Evolutionary conservation across 2,888 invertebrate genomes (phyloP).

Genomic region (Galerucella calmariensis): DNA sequence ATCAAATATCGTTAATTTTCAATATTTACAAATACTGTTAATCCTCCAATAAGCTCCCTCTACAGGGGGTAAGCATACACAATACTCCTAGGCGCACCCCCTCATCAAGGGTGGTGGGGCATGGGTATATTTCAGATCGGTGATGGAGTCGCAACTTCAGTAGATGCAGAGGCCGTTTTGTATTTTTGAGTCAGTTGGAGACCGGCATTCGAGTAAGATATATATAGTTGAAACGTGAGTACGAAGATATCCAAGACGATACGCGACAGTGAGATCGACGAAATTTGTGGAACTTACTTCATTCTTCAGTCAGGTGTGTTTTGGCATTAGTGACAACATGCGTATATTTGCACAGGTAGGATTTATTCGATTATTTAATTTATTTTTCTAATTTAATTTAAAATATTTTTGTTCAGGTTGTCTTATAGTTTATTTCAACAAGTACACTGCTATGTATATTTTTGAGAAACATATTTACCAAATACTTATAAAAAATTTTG

Average conservation of each 20-base stretch:
- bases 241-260: conserved; percentile 10
- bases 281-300: conserved; percentile 3
- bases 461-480: too few species aligned
- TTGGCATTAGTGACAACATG: conserved; percentile 48
- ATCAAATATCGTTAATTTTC: conserved; percentile 17
- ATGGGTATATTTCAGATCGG: conserved; percentile 53
- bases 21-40: conserved; percentile 17
- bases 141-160: conserved; percentile 52
- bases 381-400: neutral
- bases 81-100: conserved; percentile 56
- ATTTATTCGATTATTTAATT: conserved; percentile 14
- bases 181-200: conserved; percentile 28
- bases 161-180: conserved; percentile 33
- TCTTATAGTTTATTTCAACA: neutral
- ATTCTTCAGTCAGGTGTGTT: conserved; percentile 14
- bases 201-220: conserved; percentile 14
- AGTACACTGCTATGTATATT: too few species aligned
- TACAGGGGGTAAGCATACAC: conserved; percentile 39
- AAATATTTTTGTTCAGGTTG: neutral
- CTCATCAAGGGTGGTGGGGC: conserved; percentile 52
- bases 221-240: conserved; percentile 4
- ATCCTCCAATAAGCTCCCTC: conserved; percentile 30
- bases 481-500: too few species aligned
- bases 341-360: conserved; percentile 58
- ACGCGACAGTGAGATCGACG: conserved; percentile 13